Evolutionary conservation across 1,140 invertebrate genomes (phyloP).

Genomic region (Macrobrachium rosenbergii): DNA sequence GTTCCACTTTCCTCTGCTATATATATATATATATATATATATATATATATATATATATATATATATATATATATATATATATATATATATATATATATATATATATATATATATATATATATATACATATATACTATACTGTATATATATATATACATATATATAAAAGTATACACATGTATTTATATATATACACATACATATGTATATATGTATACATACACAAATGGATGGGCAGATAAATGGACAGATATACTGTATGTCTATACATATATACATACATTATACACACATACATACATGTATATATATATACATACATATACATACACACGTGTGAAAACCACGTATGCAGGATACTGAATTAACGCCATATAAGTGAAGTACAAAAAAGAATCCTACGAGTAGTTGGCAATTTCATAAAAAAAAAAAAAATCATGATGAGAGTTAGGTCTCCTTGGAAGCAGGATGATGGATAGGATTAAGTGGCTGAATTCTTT

Average conservation of each 20-base stretch:
- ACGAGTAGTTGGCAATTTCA: too few relatives aligned
- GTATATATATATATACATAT: slow-evolving; percentile 9
- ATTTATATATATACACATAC: slow-evolving; percentile 37
- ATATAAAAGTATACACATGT: slow-evolving; percentile 8
- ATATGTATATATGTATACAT: slow-evolving; percentile 7
- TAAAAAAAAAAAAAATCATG: neutral
- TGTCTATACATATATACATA: too few relatives aligned
- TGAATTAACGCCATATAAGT: neutral
- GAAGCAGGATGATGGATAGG: too few relatives aligned
- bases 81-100: slow-evolving; percentile 35
- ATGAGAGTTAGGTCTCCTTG: too few relatives aligned
- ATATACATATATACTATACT: neutral
- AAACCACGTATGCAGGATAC: too few relatives aligned
- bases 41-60: slow-evolving; percentile 33
- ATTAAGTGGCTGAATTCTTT: too few relatives aligned
- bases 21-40: too few relatives aligned
- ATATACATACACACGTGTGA: too few relatives aligned
- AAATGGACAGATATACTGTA: too few relatives aligned
- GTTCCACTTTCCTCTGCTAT: too few relatives aligned
- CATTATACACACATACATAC: too few relatives aligned
- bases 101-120: slow-evolving; percentile 37
- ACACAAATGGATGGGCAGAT: neutral
- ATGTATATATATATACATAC: neutral
- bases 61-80: slow-evolving; percentile 44
- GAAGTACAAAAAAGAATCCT: neutral